These are phyloP conservation scores for Ochropleura plecta DNA, from an alignment of 2,888 invertebrate genomes.

Conservation along the genomic window DNA sequence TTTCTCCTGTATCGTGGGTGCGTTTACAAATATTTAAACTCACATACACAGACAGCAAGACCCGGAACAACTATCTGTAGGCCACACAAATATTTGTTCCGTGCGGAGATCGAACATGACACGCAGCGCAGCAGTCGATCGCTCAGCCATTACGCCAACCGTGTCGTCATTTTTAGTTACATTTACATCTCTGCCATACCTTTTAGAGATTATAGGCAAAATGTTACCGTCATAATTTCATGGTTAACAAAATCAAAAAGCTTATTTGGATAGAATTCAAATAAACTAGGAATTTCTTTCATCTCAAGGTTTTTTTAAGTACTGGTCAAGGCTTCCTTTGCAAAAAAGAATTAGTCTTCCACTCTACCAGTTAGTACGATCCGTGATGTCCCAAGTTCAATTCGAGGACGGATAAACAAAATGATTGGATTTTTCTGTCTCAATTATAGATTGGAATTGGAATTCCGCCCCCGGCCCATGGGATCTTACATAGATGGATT, in stretches of 20 bases:
- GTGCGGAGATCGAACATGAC: too few relatives aligned
- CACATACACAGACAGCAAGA: too few relatives aligned
- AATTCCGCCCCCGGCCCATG: slow-evolving; percentile 29
- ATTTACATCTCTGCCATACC: too few relatives aligned
- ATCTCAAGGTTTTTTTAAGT: not conserved
- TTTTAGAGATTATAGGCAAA: too few relatives aligned
- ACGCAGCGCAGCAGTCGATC: too few relatives aligned
- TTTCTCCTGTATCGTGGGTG: too few relatives aligned
- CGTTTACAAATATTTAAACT: too few relatives aligned
- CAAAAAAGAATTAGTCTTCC: slow-evolving; percentile 30
- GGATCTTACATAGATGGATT: slow-evolving; percentile 18
- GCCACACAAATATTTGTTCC: too few relatives aligned
- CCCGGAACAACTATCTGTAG: too few relatives aligned
- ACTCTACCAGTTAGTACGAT: not conserved
- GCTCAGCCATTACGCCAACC: too few relatives aligned
- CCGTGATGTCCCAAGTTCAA: slow-evolving; percentile 25
- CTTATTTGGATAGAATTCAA: not conserved
- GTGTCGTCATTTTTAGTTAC: too few relatives aligned
- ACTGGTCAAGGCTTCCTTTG: slow-evolving; percentile 9
- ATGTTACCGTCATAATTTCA: not conserved
- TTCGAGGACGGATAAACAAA: slow-evolving; percentile 48
- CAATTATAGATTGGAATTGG: slow-evolving; percentile 50
- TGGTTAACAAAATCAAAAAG: not conserved
- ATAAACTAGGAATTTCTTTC: not conserved
- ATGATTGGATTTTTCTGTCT: slow-evolving; percentile 61